These are phyloP conservation scores for Chymomyza fuscimana DNA, from an alignment of 2,888 invertebrate genomes.

Conservation along the genomic window DNA sequence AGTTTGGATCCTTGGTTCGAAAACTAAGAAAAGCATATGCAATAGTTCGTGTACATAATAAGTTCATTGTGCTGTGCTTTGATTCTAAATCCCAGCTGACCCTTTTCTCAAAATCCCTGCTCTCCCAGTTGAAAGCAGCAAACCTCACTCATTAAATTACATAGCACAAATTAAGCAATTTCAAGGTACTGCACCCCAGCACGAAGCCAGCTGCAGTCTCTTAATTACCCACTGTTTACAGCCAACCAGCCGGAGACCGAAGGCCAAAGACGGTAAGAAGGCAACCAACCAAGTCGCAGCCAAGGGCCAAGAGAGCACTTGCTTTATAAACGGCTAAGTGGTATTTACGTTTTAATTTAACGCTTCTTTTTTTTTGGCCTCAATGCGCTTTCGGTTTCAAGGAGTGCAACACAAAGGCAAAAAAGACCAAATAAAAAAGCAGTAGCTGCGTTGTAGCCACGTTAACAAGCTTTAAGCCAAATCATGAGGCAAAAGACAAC, in stretches of 20 bases:
- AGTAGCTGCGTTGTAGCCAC: conserved; percentile 41
- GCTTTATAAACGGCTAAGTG: conserved; percentile 73
- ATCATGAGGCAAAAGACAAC: conserved; percentile 34
- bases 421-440: conserved; percentile 31
- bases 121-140: background rate
- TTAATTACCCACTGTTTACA: conserved; percentile 72
- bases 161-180: conserved; percentile 64
- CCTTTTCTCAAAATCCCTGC: background rate
- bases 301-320: conserved; percentile 48
- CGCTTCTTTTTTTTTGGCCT: conserved; percentile 62
- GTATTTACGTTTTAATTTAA: conserved; percentile 78
- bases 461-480: conserved; percentile 59
- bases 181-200: conserved; percentile 50
- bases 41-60: too few species aligned
- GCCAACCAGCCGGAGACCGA: conserved; percentile 32
- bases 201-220: conserved; percentile 39
- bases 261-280: background rate
- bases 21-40: too few species aligned
- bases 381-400: conserved; percentile 69
- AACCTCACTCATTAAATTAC: conserved; percentile 54
- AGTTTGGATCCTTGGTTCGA: too few species aligned
- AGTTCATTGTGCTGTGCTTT: too few species aligned
- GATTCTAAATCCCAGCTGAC: too few species aligned
- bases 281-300: background rate
- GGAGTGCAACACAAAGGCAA: conserved; percentile 57